Base-by-base conservation (phyloP, 2,113 vertebrate genomes). In the Embiotoca jacksoni region DNA sequence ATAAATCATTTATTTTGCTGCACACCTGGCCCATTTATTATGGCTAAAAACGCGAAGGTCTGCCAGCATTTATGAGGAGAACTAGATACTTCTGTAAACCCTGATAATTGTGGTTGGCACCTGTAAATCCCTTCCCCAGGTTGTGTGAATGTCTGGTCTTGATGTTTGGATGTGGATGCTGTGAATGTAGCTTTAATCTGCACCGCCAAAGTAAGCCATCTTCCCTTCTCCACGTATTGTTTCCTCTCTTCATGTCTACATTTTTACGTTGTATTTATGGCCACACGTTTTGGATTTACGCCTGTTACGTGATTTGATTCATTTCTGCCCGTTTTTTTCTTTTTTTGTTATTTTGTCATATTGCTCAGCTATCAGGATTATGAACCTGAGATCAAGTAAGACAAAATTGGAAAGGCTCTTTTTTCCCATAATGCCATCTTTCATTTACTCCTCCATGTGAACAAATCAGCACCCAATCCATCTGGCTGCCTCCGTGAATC, bases 381-480 rank as follows among this genome's bases (percentile, higher is more conserved):
- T 92, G 95, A 96, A 94, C 96, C 96, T 91, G 96, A 97, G 92
- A 97, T 98, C 96, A 99, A 98, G 97, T 98, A 99, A 98, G 97
- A 95, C 95, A 94, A 94, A 95, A 93, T 92, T 94, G 89, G 92
- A 95, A 93, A 91, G 88, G 92, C 88, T 94, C 93, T 30, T 60
- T 60, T 55, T 60, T 52, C 30, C 61, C 55, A 66, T 60, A 75
- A 75, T 65, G 55, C 69, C 76, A 75, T 90, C 69, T 81, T 85
- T 88, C 84, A 96, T 96, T 95, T 88, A 94, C 92, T 88, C 88
- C 93, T 88, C 88, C 94, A 86, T 94, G 91, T 93, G 91, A 95
- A 93, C 94, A 90, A 93, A 93, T 94, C 74, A 33, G 31, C 59
- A 71, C 64, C 81, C 62, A 66, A 89, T 81, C 85, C 84, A 88